Conservation (phyloP, 2,113 vertebrate species). For the Colistium nudipinnis region DNA sequence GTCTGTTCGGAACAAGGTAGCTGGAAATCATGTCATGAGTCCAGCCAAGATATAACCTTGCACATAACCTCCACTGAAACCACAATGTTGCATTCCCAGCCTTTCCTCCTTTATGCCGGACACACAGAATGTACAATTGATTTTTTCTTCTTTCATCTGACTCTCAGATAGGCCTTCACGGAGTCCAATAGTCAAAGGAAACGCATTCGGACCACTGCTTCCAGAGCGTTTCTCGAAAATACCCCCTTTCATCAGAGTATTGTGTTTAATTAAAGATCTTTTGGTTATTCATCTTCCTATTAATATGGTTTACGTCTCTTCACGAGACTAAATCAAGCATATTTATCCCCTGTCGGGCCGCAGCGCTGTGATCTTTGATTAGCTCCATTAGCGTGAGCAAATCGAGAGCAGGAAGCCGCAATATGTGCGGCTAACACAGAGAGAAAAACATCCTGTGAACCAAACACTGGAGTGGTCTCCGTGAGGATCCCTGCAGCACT, state of each 20-base stretch:
- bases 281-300: conserved; percentile 5
- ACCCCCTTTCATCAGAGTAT: conserved; percentile 37
- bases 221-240: too few species aligned
- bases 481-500: conserved; percentile 47
- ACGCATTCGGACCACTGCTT: not conserved
- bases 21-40: not conserved
- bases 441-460: conserved; percentile 74
- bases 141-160: conserved; percentile 2
- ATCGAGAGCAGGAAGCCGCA: conserved; percentile 60
- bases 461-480: conserved; percentile 63
- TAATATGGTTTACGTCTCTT: conserved; percentile 20
- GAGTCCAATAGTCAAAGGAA: not conserved
- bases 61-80: not conserved
- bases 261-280: conserved; percentile 26
- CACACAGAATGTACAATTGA: not conserved
- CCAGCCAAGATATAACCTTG: not conserved
- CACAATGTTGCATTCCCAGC: too few species aligned
- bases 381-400: conserved; percentile 61
- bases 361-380: conserved; percentile 46
- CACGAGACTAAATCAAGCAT: conserved; percentile 27
- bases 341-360: conserved; percentile 26
- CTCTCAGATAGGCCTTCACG: not conserved
- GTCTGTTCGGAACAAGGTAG: not conserved
- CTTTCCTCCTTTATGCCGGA: not conserved
- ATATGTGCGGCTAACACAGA: conserved; percentile 70